These are phyloP conservation scores for Romanogobio albipinnatus DNA, from an alignment of 2,113 vertebrate species.

Conservation along the genomic window DNA sequence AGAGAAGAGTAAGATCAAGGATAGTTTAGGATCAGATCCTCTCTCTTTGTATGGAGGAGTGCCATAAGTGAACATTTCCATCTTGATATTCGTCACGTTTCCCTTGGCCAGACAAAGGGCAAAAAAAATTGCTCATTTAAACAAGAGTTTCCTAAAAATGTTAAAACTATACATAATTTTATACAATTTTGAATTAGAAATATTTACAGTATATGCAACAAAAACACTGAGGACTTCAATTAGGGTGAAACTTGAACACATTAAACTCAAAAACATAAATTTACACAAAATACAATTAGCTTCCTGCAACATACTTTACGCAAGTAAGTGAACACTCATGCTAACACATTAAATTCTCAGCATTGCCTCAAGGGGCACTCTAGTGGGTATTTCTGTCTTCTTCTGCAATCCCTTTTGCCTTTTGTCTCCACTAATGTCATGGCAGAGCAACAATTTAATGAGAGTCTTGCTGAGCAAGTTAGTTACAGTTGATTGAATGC, in stretches of 20 bases:
- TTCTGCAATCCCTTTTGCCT: background rate
- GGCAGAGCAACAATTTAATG: constrained; percentile 1
- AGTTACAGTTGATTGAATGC: background rate
- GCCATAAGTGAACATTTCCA: background rate
- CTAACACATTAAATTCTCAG: background rate
- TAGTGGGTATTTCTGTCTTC: background rate
- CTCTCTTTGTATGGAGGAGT: background rate
- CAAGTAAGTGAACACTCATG: background rate
- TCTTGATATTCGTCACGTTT: too few relatives aligned
- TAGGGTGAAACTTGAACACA: background rate
- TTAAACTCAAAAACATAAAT: too few relatives aligned
- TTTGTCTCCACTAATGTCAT: background rate
- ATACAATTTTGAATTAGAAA: too few relatives aligned
- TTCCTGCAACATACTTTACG: too few relatives aligned
- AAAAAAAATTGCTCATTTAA: background rate
- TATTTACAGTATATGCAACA: too few relatives aligned
- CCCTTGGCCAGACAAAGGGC: background rate
- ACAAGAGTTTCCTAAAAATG: too few relatives aligned
- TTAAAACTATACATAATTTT: background rate
- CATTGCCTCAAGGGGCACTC: background rate
- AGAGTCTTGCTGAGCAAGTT: background rate
- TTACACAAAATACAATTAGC: too few relatives aligned
- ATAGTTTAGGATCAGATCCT: background rate
- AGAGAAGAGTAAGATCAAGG: background rate
- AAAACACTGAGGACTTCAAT: background rate